These are phyloP conservation scores for Oxyscelio sp. DNA, from an alignment of 2,888 invertebrate species.

Conservation along the genomic window DNA sequence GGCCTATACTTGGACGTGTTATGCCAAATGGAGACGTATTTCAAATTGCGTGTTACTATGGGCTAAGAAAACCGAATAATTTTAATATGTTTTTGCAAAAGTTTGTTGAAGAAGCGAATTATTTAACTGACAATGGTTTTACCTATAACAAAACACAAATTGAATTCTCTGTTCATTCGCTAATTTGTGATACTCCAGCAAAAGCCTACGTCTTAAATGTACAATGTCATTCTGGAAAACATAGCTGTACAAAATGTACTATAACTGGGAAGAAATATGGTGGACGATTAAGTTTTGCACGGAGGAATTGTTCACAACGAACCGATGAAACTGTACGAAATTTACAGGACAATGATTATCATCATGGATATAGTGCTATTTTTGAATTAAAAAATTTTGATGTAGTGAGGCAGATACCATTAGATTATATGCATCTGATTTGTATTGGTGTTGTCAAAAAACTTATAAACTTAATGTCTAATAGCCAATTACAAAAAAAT, in stretches of 20 bases:
- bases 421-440: slow-evolving; percentile 57
- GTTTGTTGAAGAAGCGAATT: slow-evolving; percentile 24
- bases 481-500: neutral
- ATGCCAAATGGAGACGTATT: slow-evolving; percentile 38
- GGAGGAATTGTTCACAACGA: slow-evolving; percentile 9
- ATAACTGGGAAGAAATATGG: slow-evolving; percentile 30
- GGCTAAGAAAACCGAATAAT: slow-evolving; percentile 16
- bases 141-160: neutral
- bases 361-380: slow-evolving; percentile 38
- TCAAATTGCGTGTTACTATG: slow-evolving; percentile 33
- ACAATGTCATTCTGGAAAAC: slow-evolving; percentile 47
- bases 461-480: slow-evolving; percentile 13
- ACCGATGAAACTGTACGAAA: slow-evolving; percentile 27
- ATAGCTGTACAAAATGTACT: slow-evolving; percentile 56
- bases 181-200: slow-evolving; percentile 59
- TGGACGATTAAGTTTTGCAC: slow-evolving; percentile 39
- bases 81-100: slow-evolving; percentile 21
- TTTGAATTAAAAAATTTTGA: slow-evolving; percentile 38
- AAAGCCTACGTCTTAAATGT: slow-evolving; percentile 44
- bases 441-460: slow-evolving; percentile 40
- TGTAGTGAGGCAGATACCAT: slow-evolving; percentile 43
- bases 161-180: slow-evolving; percentile 7
- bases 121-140: slow-evolving; percentile 19
- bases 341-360: slow-evolving; percentile 28
- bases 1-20: slow-evolving; percentile 45